These are phyloP conservation scores for Tubulanus polymorphus DNA, from an alignment of 2,888 invertebrate species.

Conservation along the genomic window DNA sequence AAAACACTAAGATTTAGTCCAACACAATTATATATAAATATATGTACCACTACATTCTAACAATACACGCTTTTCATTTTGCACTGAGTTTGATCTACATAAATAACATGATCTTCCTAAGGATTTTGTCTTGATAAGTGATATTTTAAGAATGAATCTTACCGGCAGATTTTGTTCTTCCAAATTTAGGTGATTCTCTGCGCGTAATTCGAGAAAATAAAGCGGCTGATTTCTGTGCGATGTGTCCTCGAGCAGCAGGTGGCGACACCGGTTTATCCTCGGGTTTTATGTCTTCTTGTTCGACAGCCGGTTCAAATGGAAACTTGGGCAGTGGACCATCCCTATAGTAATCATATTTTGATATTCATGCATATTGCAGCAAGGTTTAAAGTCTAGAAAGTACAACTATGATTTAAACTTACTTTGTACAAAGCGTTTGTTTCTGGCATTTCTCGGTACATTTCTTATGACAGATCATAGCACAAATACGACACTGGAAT, in stretches of 20 bases:
- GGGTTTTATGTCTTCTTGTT: background rate
- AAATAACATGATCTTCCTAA: no score
- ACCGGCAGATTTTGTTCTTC: background rate
- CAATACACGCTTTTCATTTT: background rate
- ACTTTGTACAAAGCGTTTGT: constrained; percentile 61
- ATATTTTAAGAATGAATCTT: no score
- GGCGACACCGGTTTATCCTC: background rate
- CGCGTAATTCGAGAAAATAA: background rate
- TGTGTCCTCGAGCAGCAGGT: no score
- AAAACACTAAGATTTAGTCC: no score
- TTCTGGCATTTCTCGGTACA: constrained; percentile 83
- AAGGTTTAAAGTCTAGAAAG: background rate
- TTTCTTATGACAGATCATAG: constrained; percentile 92
- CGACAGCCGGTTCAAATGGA: background rate
- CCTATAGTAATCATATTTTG: background rate
- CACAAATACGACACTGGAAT: constrained; percentile 83
- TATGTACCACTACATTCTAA: background rate
- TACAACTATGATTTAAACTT: constrained; percentile 14
- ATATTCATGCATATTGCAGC: background rate
- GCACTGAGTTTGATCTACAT: no score
- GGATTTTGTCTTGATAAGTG: no score
- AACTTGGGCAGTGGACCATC: background rate
- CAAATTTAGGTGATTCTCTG: background rate
- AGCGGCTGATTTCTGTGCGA: constrained; percentile 2
- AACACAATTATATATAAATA: background rate